phyloP scores from a whole-genome alignment of 2,888 invertebrate species.

The Xanthia togata region DNA sequence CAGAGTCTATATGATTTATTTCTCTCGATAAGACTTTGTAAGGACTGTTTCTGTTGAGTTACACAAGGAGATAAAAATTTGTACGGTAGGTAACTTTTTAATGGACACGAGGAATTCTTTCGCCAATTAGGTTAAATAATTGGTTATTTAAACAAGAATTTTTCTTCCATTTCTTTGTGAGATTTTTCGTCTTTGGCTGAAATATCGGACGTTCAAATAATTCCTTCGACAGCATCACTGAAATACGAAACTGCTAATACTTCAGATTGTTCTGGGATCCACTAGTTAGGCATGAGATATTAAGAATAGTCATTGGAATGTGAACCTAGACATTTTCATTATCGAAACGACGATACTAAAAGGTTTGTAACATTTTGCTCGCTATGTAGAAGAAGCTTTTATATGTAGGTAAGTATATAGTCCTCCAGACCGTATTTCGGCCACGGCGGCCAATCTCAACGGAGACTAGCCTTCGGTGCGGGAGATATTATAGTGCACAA shows the following conservation, averaged over 20 bases:
- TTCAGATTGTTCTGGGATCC: not conserved
- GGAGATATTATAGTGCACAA: too few species aligned
- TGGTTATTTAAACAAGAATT: conserved; percentile 23
- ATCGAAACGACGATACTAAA: not conserved
- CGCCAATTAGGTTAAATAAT: conserved; percentile 45
- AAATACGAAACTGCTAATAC: not conserved
- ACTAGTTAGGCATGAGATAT: not conserved
- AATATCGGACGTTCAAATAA: not conserved
- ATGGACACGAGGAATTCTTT: conserved; percentile 27
- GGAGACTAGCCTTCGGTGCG: too few species aligned
- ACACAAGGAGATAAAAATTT: conserved; percentile 61
- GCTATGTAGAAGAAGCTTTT: not conserved
- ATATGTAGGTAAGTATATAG: not conserved
- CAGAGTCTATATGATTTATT: conserved; percentile 80
- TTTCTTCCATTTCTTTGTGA: not conserved
- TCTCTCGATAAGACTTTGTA: conserved; percentile 75
- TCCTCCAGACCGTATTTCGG: too few species aligned
- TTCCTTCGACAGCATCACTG: not conserved
- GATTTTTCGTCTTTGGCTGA: not conserved
- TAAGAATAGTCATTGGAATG: not conserved
- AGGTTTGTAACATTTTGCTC: not conserved
- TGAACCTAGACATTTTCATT: not conserved
- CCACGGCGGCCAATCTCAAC: too few species aligned
- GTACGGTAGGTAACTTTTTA: conserved; percentile 44
- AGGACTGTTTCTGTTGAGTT: conserved; percentile 70